These are phyloP conservation scores for Drosophila rufa DNA, from an alignment of 1,140 invertebrate species.

Conservation along the genomic window DNA sequence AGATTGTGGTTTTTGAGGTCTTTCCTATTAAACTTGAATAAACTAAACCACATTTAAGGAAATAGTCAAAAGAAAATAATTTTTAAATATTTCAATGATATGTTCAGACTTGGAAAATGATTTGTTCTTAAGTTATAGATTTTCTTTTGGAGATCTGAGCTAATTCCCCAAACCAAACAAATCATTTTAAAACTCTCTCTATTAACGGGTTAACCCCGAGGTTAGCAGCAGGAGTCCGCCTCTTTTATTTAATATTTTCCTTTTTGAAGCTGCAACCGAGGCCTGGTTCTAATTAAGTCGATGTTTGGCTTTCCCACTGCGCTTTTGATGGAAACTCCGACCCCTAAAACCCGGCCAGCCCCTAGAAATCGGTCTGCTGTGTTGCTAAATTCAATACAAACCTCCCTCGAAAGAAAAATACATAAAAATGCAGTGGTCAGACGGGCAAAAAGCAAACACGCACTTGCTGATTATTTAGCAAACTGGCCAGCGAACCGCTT, in stretches of 20 bases:
- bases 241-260: slow-evolving; percentile 45
- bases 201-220: slow-evolving; percentile 3
- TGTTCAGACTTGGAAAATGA: background rate
- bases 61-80: background rate
- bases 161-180: no score
- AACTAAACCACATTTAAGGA: background rate
- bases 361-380: background rate
- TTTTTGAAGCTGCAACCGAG: slow-evolving; percentile 52
- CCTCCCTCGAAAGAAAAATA: background rate
- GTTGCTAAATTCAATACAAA: slow-evolving; percentile 9
- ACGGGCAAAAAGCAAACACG: slow-evolving; percentile 9
- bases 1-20: no score
- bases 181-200: background rate
- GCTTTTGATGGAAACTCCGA: slow-evolving; percentile 28
- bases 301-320: slow-evolving; percentile 45
- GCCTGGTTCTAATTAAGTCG: slow-evolving; percentile 42
- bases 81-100: background rate
- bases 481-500: slow-evolving; percentile 5
- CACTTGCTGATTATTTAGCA: slow-evolving; percentile 25
- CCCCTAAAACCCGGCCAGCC: slow-evolving; percentile 6
- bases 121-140: background rate
- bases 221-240: slow-evolving; percentile 22
- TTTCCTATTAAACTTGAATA: background rate
- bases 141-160: no score
- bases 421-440: slow-evolving; percentile 2